Conservation (phyloP, 2,797 vertebrate species). For the Triplophysa yarkandensis region DNA sequence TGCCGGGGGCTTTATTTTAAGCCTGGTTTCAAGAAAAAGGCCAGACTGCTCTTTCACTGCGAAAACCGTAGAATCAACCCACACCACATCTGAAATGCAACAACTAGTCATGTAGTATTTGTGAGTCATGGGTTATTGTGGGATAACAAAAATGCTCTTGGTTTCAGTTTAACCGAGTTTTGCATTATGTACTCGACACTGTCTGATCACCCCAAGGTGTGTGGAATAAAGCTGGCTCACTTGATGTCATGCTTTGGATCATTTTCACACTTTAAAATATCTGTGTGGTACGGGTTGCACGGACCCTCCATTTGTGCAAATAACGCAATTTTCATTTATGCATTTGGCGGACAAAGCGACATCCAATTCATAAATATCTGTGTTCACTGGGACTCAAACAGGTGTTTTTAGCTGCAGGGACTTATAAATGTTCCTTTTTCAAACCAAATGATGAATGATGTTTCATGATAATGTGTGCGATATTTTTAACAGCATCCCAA, state of each 20-base stretch:
- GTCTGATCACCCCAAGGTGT: constrained; percentile 6
- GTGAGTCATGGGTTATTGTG: constrained; percentile 48
- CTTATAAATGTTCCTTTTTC: no score
- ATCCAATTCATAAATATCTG: no score
- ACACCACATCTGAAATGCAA: constrained; percentile 55
- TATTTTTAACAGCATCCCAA: no score
- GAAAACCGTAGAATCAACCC: constrained; percentile 55
- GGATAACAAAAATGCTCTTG: constrained; percentile 23
- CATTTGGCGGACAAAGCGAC: no score
- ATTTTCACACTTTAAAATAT: constrained; percentile 2
- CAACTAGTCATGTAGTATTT: constrained; percentile 65
- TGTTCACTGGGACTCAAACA: no score
- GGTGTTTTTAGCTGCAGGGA: no score
- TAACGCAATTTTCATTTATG: no score
- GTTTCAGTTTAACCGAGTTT: constrained; percentile 19
- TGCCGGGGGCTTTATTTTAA: constrained; percentile 28
- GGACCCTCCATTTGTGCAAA: neutral
- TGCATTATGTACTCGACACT: neutral
- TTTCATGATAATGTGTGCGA: no score
- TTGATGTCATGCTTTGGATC: constrained; percentile 1
- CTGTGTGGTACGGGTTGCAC: neutral
- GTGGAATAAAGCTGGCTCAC: neutral
- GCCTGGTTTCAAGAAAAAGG: constrained; percentile 24
- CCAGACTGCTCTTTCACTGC: constrained; percentile 32
- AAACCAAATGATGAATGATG: neutral